phyloP scores from a whole-genome alignment of 53 echinoderm and acorn worm genomes.

The Actinopyga echinites region DNA sequence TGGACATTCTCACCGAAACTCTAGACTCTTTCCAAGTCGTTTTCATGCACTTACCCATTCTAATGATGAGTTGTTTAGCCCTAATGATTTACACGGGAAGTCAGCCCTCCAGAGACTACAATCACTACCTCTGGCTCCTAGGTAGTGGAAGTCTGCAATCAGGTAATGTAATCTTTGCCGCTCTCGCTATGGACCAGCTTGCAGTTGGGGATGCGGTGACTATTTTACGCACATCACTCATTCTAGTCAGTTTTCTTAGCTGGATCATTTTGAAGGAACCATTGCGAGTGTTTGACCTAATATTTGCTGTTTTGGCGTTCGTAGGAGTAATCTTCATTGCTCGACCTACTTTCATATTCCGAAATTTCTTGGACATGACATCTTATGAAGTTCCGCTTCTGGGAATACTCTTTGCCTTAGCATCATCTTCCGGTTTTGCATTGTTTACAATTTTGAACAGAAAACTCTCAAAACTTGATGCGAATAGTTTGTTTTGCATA shows the following conservation, averaged over 20 bases:
- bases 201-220: neutral
- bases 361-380: no score
- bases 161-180: no score
- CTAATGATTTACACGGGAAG: neutral
- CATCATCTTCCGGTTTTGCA: neutral
- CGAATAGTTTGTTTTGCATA: neutral
- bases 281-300: neutral
- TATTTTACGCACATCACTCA: neutral
- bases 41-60: neutral
- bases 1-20: neutral
- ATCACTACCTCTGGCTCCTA: constrained; percentile 3
- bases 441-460: neutral
- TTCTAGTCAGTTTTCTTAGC: neutral
- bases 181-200: neutral
- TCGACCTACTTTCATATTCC: neutral
- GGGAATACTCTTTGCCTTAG: neutral
- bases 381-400: neutral
- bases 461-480: neutral
- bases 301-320: neutral
- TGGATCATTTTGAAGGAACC: constrained; percentile 16
- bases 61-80: neutral
- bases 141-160: neutral
- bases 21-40: neutral
- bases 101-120: neutral
- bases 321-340: constrained; percentile 20